Conservation (phyloP, 2,888 invertebrate genomes). For the Cheilosia soror region DNA sequence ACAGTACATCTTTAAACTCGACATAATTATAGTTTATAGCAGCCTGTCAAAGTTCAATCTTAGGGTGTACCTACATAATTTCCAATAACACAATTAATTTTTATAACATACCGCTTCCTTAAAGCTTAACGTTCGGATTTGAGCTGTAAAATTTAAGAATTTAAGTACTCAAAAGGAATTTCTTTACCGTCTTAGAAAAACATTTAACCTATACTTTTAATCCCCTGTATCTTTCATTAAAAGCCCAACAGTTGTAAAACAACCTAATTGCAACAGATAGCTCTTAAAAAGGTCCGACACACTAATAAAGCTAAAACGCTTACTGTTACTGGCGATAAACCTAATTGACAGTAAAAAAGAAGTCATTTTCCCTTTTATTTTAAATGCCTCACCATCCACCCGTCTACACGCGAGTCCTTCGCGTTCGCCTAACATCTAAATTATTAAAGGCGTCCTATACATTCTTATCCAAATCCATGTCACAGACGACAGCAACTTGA, state of each 20-base stretch:
- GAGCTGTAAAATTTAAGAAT: not conserved
- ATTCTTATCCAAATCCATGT: conserved; percentile 21
- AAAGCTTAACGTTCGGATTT: no score
- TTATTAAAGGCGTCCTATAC: conserved; percentile 56
- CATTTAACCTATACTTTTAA: conserved; percentile 6
- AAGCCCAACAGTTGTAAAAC: conserved; percentile 24
- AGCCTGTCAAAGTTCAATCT: no score
- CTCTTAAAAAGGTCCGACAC: conserved; percentile 33
- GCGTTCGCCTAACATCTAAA: conserved; percentile 47
- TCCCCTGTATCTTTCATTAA: not conserved
- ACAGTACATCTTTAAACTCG: no score
- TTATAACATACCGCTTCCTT: no score
- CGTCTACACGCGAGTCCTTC: conserved; percentile 16
- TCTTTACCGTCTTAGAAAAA: not conserved
- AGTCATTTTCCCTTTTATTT: conserved; percentile 3
- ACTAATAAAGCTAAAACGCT: conserved; percentile 41
- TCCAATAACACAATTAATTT: no score
- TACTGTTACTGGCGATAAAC: conserved; percentile 31
- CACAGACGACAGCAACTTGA: conserved; percentile 57
- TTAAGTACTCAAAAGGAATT: not conserved
- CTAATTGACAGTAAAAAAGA: conserved; percentile 42
- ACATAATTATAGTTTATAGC: no score
- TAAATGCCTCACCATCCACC: not conserved
- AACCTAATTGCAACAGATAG: conserved; percentile 23
- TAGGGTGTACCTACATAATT: no score